A percentile compares a stretch with the other conserved stretches of the same genome.
phyloP scores from a whole-genome alignment of 2,797 vertebrate species.

The Pseudochirops corinnae region DNA sequence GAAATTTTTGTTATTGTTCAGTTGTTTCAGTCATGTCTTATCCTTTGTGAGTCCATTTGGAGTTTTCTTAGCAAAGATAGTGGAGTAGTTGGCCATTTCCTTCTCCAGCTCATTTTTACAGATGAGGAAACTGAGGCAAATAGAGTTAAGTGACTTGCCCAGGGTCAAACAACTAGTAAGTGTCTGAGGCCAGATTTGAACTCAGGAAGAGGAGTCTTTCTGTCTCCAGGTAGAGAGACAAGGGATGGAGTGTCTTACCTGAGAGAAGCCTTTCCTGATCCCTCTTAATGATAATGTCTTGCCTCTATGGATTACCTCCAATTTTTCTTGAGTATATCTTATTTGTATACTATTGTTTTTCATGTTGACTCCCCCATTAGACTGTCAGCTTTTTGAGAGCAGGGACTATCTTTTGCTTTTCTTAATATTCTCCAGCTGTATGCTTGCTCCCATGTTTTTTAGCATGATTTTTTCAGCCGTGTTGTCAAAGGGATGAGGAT shows the following conservation, averaged over 20 bases:
- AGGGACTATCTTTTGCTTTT: too few species aligned
- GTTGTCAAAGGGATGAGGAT: too few species aligned
- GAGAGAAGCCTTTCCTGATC: background rate
- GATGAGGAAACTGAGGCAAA: background rate
- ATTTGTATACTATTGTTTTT: background rate
- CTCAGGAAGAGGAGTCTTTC: background rate
- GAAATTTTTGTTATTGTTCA: background rate
- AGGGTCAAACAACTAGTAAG: background rate
- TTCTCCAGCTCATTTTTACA: background rate
- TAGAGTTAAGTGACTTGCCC: background rate
- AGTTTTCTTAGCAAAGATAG: too few species aligned
- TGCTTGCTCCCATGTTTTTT: too few species aligned
- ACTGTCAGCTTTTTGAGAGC: background rate
- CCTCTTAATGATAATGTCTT: background rate
- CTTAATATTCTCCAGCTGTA: too few species aligned
- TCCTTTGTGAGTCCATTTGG: too few species aligned
- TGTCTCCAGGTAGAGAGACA: background rate
- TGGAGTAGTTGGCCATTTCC: too few species aligned
- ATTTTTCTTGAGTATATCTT: background rate
- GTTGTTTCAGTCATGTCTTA: too few species aligned
- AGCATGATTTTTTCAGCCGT: too few species aligned
- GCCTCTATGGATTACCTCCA: background rate
- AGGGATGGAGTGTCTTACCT: background rate
- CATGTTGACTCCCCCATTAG: background rate
- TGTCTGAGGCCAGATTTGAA: background rate